phyloP scores from a whole-genome alignment of 2,113 vertebrate genomes.

The Pristiophorus japonicus region DNA sequence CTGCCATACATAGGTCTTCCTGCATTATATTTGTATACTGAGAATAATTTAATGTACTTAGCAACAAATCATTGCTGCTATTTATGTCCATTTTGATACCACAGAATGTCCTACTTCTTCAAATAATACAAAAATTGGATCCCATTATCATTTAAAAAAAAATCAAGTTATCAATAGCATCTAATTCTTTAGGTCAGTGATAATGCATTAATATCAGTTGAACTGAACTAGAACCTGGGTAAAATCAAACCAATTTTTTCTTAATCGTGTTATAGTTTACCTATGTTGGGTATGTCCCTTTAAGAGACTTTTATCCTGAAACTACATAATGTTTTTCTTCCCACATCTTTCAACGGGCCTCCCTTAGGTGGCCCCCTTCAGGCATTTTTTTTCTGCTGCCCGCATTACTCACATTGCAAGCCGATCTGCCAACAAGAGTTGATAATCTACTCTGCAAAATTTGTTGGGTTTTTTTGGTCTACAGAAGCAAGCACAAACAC shows the following conservation, averaged over 20 bases:
- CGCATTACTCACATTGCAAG: not conserved
- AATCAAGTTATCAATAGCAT: not conserved
- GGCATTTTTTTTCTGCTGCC: not conserved
- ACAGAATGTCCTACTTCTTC: not conserved
- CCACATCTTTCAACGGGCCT: not conserved
- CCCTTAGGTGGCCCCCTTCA: not conserved
- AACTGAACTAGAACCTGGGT: too few relatives aligned
- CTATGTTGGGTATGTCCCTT: not conserved
- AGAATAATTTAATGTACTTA: not conserved
- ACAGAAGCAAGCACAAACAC: too few relatives aligned
- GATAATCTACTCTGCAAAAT: not conserved
- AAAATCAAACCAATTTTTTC: not conserved
- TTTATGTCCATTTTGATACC: not conserved
- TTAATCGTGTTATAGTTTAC: not conserved
- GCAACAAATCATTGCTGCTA: not conserved
- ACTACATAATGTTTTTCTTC: not conserved
- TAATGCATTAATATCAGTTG: not conserved
- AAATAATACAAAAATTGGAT: not conserved
- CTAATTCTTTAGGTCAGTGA: not conserved
- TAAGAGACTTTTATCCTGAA: constrained; percentile 15
- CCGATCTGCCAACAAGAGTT: not conserved
- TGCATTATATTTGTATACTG: not conserved
- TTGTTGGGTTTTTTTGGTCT: not conserved
- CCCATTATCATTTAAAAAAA: not conserved
- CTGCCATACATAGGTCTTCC: not conserved